phyloP scores from a whole-genome alignment of 1,140 invertebrate species.

The Cherax destructor region DNA sequence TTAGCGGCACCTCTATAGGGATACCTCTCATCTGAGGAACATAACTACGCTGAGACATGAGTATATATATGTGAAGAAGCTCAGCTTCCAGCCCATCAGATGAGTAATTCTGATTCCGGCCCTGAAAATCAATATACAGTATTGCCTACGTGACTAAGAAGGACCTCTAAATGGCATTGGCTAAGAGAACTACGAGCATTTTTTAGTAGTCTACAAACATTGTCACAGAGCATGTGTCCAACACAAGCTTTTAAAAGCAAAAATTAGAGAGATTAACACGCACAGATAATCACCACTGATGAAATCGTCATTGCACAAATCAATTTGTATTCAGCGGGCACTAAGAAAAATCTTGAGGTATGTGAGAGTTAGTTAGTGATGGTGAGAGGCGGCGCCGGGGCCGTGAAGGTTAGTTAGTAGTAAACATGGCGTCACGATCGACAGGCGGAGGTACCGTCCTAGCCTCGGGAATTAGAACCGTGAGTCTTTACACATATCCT shows the following conservation, averaged over 20 bases:
- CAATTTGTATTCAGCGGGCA: conserved; percentile 51
- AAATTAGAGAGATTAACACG: background rate
- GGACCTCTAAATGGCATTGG: conserved; percentile 54
- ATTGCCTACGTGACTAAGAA: conserved; percentile 51
- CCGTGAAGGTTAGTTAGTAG: conserved; percentile 46
- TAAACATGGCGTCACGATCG: conserved; percentile 60
- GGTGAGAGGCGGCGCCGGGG: background rate
- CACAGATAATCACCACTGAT: background rate
- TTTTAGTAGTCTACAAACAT: background rate
- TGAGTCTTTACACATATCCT: background rate
- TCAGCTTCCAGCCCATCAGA: conserved; percentile 1
- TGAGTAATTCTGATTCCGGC: conserved; percentile 35
- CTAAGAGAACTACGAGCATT: background rate
- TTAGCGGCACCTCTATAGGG: background rate
- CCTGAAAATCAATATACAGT: conserved; percentile 55
- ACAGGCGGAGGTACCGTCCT: conserved; percentile 52
- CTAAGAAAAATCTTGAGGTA: background rate
- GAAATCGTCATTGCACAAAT: conserved; percentile 8
- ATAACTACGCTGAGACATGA: background rate
- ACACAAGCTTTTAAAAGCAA: background rate
- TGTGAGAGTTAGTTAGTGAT: background rate
- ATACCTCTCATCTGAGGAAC: background rate
- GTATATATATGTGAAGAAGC: background rate
- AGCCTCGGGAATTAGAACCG: conserved; percentile 55
- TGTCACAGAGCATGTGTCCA: no score